These are phyloP conservation scores for Sinocyclocheilus grahami DNA, from an alignment of 2,113 vertebrate genomes.

Conservation along the genomic window DNA sequence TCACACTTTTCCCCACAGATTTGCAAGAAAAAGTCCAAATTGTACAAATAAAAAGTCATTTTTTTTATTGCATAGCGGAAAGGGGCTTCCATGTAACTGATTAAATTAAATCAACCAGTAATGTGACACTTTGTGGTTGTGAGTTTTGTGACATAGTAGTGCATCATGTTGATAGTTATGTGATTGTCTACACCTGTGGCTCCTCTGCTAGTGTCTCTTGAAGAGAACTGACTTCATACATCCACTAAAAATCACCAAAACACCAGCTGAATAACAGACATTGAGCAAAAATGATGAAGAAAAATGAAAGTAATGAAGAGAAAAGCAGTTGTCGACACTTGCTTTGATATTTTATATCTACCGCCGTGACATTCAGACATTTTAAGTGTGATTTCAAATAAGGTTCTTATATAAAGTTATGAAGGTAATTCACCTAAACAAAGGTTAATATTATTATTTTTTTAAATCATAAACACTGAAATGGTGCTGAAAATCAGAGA, in stretches of 20 bases:
- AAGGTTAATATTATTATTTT: background rate
- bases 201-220: too few relatives aligned
- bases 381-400: background rate
- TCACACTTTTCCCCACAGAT: background rate
- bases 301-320: background rate
- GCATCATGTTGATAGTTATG: background rate
- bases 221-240: background rate
- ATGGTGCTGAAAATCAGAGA: too few relatives aligned
- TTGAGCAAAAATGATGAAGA: background rate
- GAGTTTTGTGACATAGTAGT: background rate
- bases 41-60: background rate
- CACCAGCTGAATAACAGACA: background rate
- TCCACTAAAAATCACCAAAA: background rate
- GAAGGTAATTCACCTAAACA: background rate
- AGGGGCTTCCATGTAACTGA: background rate
- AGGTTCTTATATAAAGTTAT: background rate
- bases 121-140: background rate
- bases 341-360: background rate
- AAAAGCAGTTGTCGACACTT: background rate
- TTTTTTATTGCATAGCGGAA: background rate
- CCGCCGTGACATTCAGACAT: too few relatives aligned
- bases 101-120: background rate
- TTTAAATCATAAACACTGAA: background rate
- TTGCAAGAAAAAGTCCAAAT: background rate
- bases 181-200: background rate